Evolutionary conservation across 2,797 vertebrate species (phyloP).

Genomic region (Falco novaeseelandiae): DNA sequence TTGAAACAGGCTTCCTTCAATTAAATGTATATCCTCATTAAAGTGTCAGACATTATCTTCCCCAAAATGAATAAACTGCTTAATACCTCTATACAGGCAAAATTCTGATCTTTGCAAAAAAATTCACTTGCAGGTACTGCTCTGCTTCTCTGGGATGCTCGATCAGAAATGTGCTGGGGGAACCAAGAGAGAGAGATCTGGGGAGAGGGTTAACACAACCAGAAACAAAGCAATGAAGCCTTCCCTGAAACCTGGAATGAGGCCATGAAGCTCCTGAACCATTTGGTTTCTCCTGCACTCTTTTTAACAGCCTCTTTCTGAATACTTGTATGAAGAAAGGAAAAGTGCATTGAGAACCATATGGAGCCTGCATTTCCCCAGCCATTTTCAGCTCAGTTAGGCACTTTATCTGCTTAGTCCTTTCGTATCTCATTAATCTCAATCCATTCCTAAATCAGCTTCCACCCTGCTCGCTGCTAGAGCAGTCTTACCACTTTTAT

Average conservation of each 20-base stretch:
- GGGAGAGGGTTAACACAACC: background rate
- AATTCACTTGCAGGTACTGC: background rate
- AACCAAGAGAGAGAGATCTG: background rate
- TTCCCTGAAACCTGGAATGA: background rate
- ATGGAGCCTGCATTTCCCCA: background rate
- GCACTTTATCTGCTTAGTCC: background rate
- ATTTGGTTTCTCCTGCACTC: background rate
- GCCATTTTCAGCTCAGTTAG: background rate
- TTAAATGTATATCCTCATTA: background rate
- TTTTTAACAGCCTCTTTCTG: background rate
- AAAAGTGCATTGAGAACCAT: background rate
- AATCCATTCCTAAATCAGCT: background rate
- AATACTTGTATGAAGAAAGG: background rate
- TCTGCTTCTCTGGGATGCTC: background rate
- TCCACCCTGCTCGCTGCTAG: background rate
- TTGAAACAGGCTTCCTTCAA: background rate
- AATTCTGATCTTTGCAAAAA: background rate
- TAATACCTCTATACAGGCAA: background rate
- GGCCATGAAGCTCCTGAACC: background rate
- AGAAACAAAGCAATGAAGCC: background rate
- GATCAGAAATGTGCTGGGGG: background rate
- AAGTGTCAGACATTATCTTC: background rate
- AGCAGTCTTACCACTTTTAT: background rate
- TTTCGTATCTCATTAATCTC: background rate
- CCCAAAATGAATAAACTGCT: background rate